Base-by-base conservation (phyloP, 2,797 vertebrate genomes). In the Carapus acus region DNA sequence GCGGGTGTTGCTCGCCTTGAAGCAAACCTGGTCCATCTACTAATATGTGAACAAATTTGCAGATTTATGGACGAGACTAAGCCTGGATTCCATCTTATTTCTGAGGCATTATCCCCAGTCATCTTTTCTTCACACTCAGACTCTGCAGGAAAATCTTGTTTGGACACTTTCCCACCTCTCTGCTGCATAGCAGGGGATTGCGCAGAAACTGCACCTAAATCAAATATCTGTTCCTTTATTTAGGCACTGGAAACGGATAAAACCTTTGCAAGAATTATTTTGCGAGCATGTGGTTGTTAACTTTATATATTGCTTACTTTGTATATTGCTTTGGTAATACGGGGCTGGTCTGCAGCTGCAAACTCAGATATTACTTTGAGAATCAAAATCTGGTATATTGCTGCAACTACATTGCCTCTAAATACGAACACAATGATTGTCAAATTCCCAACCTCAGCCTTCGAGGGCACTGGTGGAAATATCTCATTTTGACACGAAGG, bases 1-100 rank as follows among this genome's bases (percentile, higher is more conserved):
- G 65, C 73, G 76, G 78, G 65, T 74, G 73, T 56, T 34, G 24
- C 62, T 49, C 11, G 7, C 53, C 56, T 72, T 44, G 21, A 69
- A 67, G 39, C 43, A 14, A 54, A 61, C 5, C n/a, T 60, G 49
- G 54, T 41, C 21, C 36, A 27, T 3, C 34, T 13, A 1, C 41
- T 53, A 69, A 74, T 58, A 67, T 54, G 56, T 50, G 54, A 29
- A 49, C 22, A 60, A 60, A 8, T 69, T 73, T 46, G 66, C 22
- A 60, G 58, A 8, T 69, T 73, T 46, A 64, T 62, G 16, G 39
- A 47, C 9, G 65, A 42, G 62, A 50, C 61, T 65, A 42, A 69
- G 54, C 70, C 29, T 13, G 8, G 18, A 43, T 63, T 41, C 59
- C 15, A n/a, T 55, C 60, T 60, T 54, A 56, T 69, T 63, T 65